Evolutionary conservation across 2,113 vertebrate species (phyloP).

Genomic region (Indri indri): DNA sequence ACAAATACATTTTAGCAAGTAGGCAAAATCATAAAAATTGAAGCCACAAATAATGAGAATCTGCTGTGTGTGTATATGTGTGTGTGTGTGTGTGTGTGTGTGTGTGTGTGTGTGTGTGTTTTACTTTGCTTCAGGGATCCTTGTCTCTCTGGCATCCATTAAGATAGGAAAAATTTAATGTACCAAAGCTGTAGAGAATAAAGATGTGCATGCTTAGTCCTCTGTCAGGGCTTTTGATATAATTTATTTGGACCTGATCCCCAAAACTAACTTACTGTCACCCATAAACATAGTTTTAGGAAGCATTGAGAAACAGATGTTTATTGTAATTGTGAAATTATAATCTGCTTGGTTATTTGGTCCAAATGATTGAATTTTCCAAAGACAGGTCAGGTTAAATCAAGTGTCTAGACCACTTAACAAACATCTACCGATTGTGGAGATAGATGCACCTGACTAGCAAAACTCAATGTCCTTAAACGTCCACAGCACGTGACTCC

Average conservation of each 20-base stretch:
- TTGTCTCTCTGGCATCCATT: neutral
- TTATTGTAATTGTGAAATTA: slow-evolving; percentile 10
- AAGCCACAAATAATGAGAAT: neutral
- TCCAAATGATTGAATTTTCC: neutral
- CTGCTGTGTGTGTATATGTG: too few relatives aligned
- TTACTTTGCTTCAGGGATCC: neutral
- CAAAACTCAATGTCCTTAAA: neutral
- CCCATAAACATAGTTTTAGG: neutral
- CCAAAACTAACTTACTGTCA: neutral
- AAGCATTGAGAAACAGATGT: neutral
- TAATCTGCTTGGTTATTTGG: neutral
- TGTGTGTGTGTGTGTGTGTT: too few relatives aligned
- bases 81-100: too few relatives aligned
- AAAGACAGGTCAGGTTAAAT: neutral
- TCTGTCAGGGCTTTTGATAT: neutral
- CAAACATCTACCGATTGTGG: neutral
- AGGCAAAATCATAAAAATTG: neutral
- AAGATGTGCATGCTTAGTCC: neutral
- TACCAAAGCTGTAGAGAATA: neutral
- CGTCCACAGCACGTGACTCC: neutral
- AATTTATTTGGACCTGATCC: neutral
- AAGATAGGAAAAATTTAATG: neutral
- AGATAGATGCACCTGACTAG: neutral
- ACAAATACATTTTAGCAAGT: neutral
- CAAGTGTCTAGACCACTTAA: neutral